Evolutionary conservation across 2,797 vertebrate species (phyloP), one percentile per base, ranked within the genome.

Genomic region (Danio tinwini): DNA sequence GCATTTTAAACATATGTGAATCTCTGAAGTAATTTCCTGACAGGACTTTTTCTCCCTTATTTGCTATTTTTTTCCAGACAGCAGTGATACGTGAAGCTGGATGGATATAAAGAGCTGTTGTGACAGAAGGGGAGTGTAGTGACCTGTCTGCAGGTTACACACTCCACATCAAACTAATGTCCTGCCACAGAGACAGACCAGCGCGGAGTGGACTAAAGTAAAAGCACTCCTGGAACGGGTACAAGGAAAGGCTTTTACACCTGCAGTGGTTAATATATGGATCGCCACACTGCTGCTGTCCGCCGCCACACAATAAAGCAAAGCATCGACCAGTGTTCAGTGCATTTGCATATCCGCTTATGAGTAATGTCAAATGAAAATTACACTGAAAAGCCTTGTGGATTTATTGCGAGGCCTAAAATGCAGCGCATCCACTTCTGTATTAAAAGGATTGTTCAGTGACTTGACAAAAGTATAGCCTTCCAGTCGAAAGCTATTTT

Each of bases 221-320:
- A 93, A 92, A 92, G 91, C 92, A 90, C 87, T 92, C 86, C 88
- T 93, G 91, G 92, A 93, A 81, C 80, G 71, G 84, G 88, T 87
- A 93, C 56, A 62, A 61, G 72, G 74, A 64, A 91, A 90, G 67
- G 89, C 89, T 93, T 91, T 93, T 91, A 93, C 86, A 83, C 81
- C 82, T 74, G 73, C 83, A 87, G 83, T 89, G 86, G 87, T 91
- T 89, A 91, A 91, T 88, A 84, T 85, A 88, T 55, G 12, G 62
- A 55, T 70, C 67, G 29, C 12, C 16, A 16, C n/a, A 67, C 80
- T 75, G 10, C 56, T 67, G 40, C 42, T 68, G 78, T 5, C 52
- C 75, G 44, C 55, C 55, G 65, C 21, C 53, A 40, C 64, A 62
- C 67, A 62, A 56, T 64, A 72, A 80, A 80, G 77, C 50, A 79